Conservation (phyloP, 2,888 invertebrate species). For the Aphodius sticticus region DNA sequence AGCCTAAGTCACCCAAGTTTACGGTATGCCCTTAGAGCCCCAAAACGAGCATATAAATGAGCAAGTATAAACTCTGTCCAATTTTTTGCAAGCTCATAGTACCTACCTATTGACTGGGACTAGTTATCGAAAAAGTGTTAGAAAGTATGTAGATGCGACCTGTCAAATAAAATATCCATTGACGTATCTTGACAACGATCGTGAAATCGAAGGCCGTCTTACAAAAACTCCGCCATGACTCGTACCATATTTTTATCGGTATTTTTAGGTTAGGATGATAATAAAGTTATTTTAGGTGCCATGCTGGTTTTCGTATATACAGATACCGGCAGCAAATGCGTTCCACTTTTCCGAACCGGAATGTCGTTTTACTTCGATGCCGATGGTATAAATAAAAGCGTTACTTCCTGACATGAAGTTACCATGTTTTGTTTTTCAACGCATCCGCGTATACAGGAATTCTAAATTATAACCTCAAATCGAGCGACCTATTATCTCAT, state of each 20-base stretch:
- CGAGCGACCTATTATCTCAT: not conserved
- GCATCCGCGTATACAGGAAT: not conserved
- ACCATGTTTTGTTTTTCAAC: not conserved
- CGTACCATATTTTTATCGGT: constrained; percentile 4
- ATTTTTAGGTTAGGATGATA: not conserved
- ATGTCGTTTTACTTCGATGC: not conserved
- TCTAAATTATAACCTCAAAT: not conserved
- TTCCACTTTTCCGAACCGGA: not conserved
- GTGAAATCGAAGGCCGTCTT: not conserved
- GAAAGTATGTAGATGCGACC: not conserved
- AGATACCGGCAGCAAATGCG: not conserved
- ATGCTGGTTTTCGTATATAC: not conserved
- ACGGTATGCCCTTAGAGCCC: too few species aligned
- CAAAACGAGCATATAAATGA: too few species aligned
- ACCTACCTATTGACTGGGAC: too few species aligned
- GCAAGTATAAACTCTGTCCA: too few species aligned
- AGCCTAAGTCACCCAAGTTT: too few species aligned
- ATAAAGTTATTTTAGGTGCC: not conserved
- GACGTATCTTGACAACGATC: not conserved
- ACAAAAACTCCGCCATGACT: not conserved
- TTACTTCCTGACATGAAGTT: not conserved
- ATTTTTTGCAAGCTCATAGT: too few species aligned
- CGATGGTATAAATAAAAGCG: not conserved
- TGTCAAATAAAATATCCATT: not conserved
- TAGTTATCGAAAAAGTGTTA: too few species aligned